Base-by-base conservation (phyloP, 2,888 invertebrate genomes). In the Hyles lineata region DNA sequence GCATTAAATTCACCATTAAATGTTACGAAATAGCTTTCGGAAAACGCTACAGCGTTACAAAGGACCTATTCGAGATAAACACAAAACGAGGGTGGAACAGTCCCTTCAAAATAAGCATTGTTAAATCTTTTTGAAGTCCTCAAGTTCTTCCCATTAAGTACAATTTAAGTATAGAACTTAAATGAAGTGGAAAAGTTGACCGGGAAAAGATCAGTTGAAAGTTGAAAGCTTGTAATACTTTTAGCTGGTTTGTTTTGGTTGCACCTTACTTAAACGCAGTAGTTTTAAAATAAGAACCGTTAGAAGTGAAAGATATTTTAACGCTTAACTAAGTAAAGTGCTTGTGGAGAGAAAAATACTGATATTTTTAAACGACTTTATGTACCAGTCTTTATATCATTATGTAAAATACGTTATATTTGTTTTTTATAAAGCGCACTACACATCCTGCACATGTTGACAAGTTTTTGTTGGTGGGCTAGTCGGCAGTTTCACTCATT, bases 161-260 rank as follows among this genome's bases (percentile, higher is more conserved):
- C 90, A 89, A 90, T 92, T 92, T 93, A 92, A 93, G 92, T 88
- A 90, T 87, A 89, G 89, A 93, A 94, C 92, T 93, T 93, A 93
- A 94, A 93, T 93, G 92, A 94, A 94, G 93, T 92, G 90, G 91
- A 91, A 92, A 93, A 93, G 92, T 93, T 93, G 90, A 90, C 92
- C 90, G 85, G 86, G 82, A 84, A 43, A 85, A 87, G 88, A 89
- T 89, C 87, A 87, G 87, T 84, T 84, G 81, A 82, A 80, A 78
- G 78, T 77, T 81, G 73, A 73, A 77, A 72, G 73, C 75, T 79
- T 78, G 76, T 78, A 76, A 70, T 75, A 76, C 43, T 72, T 72
- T 55, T 59, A 32, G 58, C 7, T 62, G 81, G 77, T 82, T 71
- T 69, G 21, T 58, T 63, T 50, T 43, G 43, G 55, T 72, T 63